Percentiles rank a stretch among this genome's conserved stretches.
Evolutionary conservation across 2,888 invertebrate genomes (phyloP).

Genomic region (Nebria brevicollis): DNA sequence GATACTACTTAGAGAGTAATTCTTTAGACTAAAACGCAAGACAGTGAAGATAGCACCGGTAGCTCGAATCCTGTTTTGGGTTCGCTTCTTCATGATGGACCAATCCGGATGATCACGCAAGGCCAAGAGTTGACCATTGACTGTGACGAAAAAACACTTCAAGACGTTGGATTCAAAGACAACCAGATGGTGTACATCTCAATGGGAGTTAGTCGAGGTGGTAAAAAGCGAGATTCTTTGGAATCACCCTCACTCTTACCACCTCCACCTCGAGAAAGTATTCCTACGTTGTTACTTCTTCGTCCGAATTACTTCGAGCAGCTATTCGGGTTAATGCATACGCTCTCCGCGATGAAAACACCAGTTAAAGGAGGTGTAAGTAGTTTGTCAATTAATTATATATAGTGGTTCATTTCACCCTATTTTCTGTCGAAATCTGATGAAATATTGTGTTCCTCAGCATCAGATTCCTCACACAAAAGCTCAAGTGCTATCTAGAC

Average conservation of each 20-base stretch:
- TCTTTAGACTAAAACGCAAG: conserved; percentile 55
- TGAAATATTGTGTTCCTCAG: conserved; percentile 56
- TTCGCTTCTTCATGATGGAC: conserved; percentile 81
- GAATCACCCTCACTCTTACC: conserved; percentile 89
- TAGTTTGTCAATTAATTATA: conserved; percentile 46
- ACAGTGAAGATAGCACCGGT: conserved; percentile 53
- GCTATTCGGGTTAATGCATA: conserved; percentile 89
- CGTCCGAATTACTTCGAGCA: conserved; percentile 91
- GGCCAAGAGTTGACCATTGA: conserved; percentile 94
- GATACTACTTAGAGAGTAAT: no score
- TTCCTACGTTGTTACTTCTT: conserved; percentile 86
- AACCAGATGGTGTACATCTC: conserved; percentile 91
- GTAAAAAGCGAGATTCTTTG: conserved; percentile 71
- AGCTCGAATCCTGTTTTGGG: conserved; percentile 69
- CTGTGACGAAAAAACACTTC: conserved; percentile 89
- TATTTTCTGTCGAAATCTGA: neutral
- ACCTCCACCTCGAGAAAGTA: conserved; percentile 84
- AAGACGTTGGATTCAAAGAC: conserved; percentile 94
- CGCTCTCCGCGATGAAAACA: conserved; percentile 86
- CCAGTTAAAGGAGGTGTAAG: conserved; percentile 75
- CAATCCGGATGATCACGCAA: conserved; percentile 90
- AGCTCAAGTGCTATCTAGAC: conserved; percentile 87
- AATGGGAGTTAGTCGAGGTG: conserved; percentile 75
- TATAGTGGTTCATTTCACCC: neutral
- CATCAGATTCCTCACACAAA: conserved; percentile 82